phyloP scores from a whole-genome alignment of 2,888 invertebrate genomes.

The Hydropsyche betteni region DNA sequence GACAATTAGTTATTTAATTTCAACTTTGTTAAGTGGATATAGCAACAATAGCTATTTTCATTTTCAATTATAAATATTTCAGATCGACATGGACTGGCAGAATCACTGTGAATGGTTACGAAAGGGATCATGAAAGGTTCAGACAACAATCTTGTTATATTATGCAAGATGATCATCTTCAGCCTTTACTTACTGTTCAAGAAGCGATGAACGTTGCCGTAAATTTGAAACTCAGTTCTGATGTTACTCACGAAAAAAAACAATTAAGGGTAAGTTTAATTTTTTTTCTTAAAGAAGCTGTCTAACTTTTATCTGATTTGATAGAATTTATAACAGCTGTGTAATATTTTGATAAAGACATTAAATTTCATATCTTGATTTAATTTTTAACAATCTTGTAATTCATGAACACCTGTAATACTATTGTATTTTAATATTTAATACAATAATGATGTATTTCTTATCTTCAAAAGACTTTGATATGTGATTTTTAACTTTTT shows the following conservation, averaged over 20 bases:
- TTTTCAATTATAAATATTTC: slow-evolving; percentile 43
- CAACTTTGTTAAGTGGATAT: no score
- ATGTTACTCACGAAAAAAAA: slow-evolving; percentile 71
- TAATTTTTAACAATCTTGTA: neutral
- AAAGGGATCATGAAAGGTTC: slow-evolving; percentile 73
- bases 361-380: neutral
- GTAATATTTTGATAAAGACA: no score
- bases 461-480: neutral
- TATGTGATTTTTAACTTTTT: slow-evolving; percentile 1
- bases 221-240: slow-evolving; percentile 81
- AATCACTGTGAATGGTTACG: slow-evolving; percentile 76
- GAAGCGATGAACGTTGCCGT: slow-evolving; percentile 90
- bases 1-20: no score
- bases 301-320: no score
- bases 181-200: slow-evolving; percentile 82
- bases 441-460: slow-evolving; percentile 14
- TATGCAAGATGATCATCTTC: slow-evolving; percentile 85
- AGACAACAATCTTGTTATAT: slow-evolving; percentile 86
- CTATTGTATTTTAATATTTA: neutral
- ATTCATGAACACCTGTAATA: slow-evolving; percentile 5
- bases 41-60: no score
- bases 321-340: no score
- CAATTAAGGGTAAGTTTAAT: slow-evolving; percentile 68
- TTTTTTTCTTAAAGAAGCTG: neutral
- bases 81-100: slow-evolving; percentile 69